These are phyloP conservation scores for Gadus macrocephalus DNA, from an alignment of 2,113 vertebrate genomes.

Conservation along the genomic window DNA sequence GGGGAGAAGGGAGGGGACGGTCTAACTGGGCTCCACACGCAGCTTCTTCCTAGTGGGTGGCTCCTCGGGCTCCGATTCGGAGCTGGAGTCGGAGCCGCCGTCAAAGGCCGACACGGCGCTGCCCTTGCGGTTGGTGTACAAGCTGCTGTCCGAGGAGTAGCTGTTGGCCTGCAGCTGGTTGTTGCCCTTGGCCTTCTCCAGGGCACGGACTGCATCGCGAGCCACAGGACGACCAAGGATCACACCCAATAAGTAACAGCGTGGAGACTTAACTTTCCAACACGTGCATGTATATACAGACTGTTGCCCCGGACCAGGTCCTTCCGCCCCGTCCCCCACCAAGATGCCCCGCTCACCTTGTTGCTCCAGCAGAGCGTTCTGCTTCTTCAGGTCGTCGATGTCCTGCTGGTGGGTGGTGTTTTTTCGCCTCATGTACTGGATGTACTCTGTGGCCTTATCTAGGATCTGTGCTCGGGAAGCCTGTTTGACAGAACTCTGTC, in stretches of 20 bases:
- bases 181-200: conserved; percentile 92
- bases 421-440: conserved; percentile 98
- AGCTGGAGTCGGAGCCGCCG: conserved; percentile 92
- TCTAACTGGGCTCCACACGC: conserved; percentile 88
- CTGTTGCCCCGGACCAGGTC: background rate
- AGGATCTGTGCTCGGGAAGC: conserved; percentile 97
- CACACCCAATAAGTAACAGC: background rate
- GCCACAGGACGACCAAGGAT: background rate
- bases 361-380: conserved; percentile 91
- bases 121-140: conserved; percentile 96
- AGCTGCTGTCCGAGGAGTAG: conserved; percentile 84
- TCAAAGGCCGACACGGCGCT: conserved; percentile 93
- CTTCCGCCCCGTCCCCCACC: background rate
- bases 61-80: conserved; percentile 88
- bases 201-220: conserved; percentile 80
- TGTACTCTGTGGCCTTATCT: conserved; percentile 98
- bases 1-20: background rate
- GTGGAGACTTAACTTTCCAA: background rate
- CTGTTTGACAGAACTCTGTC: conserved; percentile 76
- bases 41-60: conserved; percentile 91
- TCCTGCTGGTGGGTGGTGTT: conserved; percentile 98
- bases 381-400: conserved; percentile 93
- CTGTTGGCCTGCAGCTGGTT: conserved; percentile 88
- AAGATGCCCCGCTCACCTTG: conserved; percentile 76
- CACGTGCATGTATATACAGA: background rate